Evolutionary conservation across 2,113 vertebrate genomes (phyloP).

Genomic region (Platycercus adscitus): DNA sequence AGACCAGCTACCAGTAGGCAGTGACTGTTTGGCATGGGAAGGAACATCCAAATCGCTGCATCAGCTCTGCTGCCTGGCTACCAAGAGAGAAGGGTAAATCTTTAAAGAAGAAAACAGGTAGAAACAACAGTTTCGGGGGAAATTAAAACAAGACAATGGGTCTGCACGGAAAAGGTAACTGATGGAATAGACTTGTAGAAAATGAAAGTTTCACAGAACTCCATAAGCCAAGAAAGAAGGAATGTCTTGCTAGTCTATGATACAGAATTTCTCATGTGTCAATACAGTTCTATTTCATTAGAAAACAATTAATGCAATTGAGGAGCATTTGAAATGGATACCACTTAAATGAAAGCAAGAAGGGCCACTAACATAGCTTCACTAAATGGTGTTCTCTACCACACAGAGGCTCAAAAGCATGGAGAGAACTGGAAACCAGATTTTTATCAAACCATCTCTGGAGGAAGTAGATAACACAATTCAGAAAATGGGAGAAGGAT

Average conservation of each 20-base stretch:
- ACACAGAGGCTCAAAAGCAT: background rate
- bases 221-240: background rate
- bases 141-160: background rate
- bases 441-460: constrained; percentile 58
- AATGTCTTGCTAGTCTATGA: background rate
- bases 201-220: background rate
- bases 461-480: constrained; percentile 59
- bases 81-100: background rate
- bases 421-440: constrained; percentile 49
- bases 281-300: background rate
- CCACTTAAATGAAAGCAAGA: background rate
- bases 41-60: background rate
- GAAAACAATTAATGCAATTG: background rate
- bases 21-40: background rate
- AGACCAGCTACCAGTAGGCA: background rate
- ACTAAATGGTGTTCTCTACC: background rate
- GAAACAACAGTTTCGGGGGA: background rate
- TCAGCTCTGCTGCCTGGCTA: background rate
- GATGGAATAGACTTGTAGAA: background rate
- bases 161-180: background rate
- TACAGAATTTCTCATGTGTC: background rate
- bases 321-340: background rate
- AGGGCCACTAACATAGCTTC: background rate
- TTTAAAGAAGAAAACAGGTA: background rate
- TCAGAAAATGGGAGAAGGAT: constrained; percentile 54